phyloP scores from a whole-genome alignment of 2,888 invertebrate species.

The Papilio elwesi region DNA sequence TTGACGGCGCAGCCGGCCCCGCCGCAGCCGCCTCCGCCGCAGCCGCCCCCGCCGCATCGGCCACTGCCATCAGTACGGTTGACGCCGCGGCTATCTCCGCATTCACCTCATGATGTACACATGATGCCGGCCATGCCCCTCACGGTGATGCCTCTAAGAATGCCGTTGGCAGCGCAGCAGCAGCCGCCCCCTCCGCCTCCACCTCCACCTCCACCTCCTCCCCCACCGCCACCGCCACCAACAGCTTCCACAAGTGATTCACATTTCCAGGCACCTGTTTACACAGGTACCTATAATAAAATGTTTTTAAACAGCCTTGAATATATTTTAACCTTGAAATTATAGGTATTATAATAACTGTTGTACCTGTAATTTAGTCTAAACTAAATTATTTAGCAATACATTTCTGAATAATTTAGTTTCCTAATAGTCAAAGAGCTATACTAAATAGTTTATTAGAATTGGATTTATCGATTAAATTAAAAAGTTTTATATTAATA shows the following conservation, averaged over 20 bases:
- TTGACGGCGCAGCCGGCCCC: conserved; percentile 40
- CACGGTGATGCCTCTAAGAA: conserved; percentile 42
- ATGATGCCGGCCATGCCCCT: conserved; percentile 42
- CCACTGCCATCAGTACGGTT: conserved; percentile 30
- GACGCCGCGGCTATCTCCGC: too few relatives aligned
- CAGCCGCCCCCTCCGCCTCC: conserved; percentile 49
- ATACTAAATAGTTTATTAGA: too few relatives aligned
- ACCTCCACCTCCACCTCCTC: conserved; percentile 43
- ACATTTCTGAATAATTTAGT: too few relatives aligned
- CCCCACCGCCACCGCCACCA: conserved; percentile 43
- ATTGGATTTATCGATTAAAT: too few relatives aligned
- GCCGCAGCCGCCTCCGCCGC: conserved; percentile 42
- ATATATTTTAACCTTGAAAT: too few relatives aligned
- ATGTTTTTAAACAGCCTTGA: too few relatives aligned
- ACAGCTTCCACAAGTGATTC: conserved; percentile 24
- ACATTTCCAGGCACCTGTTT: conserved; percentile 40
- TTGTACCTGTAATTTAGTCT: too few relatives aligned
- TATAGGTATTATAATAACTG: too few relatives aligned
- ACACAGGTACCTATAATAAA: conserved; percentile 49
- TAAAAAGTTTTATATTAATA: too few relatives aligned
- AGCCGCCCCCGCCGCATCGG: conserved; percentile 42
- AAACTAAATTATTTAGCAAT: too few relatives aligned
- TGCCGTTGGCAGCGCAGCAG: conserved; percentile 49
- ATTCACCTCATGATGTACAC: neutral
- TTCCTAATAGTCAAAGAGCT: too few relatives aligned